phyloP scores from a whole-genome alignment of 2,797 vertebrate genomes.

The Rhincodon typus region DNA sequence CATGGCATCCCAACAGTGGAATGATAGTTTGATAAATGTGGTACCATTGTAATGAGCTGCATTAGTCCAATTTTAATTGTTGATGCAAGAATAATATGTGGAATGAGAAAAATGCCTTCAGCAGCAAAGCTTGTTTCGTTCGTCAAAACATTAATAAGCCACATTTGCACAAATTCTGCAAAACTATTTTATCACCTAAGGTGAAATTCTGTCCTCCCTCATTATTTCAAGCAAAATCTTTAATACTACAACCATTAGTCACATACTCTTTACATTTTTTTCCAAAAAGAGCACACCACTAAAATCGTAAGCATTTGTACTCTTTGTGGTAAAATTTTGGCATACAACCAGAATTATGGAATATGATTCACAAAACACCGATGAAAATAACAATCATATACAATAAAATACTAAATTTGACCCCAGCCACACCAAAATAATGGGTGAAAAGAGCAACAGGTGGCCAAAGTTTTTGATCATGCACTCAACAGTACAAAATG shows the following conservation, averaged over 20 bases:
- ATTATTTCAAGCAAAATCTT: neutral
- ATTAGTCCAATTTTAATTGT: neutral
- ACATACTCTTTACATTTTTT: neutral
- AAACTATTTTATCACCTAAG: neutral
- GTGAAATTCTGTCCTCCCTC: neutral
- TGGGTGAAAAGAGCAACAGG: no score
- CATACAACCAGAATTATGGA: neutral
- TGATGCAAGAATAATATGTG: neutral
- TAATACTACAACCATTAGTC: neutral
- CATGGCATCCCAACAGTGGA: neutral
- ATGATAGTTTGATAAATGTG: neutral
- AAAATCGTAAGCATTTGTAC: neutral
- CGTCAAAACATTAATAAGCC: neutral
- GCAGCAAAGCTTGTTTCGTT: neutral
- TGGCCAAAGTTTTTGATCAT: no score
- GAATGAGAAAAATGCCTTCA: neutral
- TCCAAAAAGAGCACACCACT: neutral
- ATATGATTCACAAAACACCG: no score
- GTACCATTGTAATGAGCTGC: neutral
- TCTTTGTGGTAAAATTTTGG: neutral
- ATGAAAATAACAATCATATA: no score
- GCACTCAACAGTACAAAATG: no score
- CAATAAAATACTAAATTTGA: no score
- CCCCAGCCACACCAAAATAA: neutral
- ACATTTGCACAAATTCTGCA: neutral